Evolutionary conservation across 1,140 invertebrate genomes (phyloP).

Genomic region (Drosophila nasuta): DNA sequence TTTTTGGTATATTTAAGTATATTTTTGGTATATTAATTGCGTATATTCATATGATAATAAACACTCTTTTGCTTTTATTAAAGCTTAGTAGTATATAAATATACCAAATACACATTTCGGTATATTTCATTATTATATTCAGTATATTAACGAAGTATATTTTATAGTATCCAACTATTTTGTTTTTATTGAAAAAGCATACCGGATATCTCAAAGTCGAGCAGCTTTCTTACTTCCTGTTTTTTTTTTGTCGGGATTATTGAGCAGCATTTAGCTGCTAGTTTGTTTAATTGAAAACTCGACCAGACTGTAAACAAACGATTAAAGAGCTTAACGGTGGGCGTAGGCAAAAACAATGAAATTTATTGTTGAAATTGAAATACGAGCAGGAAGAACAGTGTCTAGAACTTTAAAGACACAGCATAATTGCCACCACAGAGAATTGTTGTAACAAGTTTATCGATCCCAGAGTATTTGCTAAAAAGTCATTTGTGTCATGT

Average conservation of each 20-base stretch:
- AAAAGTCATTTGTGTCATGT: conserved; percentile 50
- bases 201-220: too few relatives aligned
- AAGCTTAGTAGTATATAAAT: too few relatives aligned
- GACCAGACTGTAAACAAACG: conserved; percentile 43
- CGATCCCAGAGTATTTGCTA: conserved; percentile 20
- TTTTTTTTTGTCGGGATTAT: neutral
- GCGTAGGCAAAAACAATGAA: conserved; percentile 20
- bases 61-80: too few relatives aligned
- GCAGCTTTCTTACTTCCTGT: too few relatives aligned
- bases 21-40: too few relatives aligned
- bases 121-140: too few relatives aligned
- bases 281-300: conserved; percentile 31
- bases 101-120: too few relatives aligned
- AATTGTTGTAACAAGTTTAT: conserved; percentile 26
- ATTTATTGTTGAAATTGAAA: conserved; percentile 33
- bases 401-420: neutral
- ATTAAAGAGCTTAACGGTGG: conserved; percentile 18
- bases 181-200: too few relatives aligned
- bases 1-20: neutral
- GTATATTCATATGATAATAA: too few relatives aligned
- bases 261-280: conserved; percentile 4
- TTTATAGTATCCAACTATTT: too few relatives aligned
- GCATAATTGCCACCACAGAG: neutral
- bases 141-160: too few relatives aligned
- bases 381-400: conserved; percentile 7